These are phyloP conservation scores for Congeria kusceri DNA, from an alignment of 2,888 invertebrate genomes.

Conservation along the genomic window DNA sequence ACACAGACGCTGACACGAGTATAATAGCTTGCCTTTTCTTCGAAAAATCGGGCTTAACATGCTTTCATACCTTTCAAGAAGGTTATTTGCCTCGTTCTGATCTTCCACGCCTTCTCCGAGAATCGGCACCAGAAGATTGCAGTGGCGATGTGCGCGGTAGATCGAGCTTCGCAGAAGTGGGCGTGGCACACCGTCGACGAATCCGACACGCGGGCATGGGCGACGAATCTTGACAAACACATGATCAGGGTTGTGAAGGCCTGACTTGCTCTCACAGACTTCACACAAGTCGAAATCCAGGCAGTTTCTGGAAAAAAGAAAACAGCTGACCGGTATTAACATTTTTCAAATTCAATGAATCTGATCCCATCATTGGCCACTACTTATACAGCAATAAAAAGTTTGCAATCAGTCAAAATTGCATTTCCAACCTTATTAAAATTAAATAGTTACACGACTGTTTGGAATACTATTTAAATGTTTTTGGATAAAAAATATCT, in stretches of 20 bases:
- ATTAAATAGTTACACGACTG: too few species aligned
- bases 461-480: too few species aligned
- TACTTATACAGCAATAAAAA: too few species aligned
- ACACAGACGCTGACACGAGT: too few species aligned
- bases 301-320: constrained; percentile 81
- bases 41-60: too few species aligned
- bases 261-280: constrained; percentile 79
- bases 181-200: constrained; percentile 59
- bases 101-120: constrained; percentile 32
- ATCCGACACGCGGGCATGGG: constrained; percentile 69
- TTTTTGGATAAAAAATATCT: too few species aligned
- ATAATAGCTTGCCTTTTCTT: too few species aligned
- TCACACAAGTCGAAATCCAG: constrained; percentile 84
- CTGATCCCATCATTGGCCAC: too few species aligned
- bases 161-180: constrained; percentile 72
- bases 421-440: too few species aligned
- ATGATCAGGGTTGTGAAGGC: constrained; percentile 80
- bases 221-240: constrained; percentile 83
- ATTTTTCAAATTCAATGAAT: too few species aligned
- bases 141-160: constrained; percentile 56
- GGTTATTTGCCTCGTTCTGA: constrained; percentile 44
- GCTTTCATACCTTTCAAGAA: constrained; percentile 53
- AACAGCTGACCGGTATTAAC: too few species aligned
- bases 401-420: too few species aligned
- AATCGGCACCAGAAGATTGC: constrained; percentile 50